A percentile compares a stretch with the other conserved stretches of the same genome.
phyloP scores from a whole-genome alignment of 64 coral and sea anemone genomes.

The Porites australiensis region DNA sequence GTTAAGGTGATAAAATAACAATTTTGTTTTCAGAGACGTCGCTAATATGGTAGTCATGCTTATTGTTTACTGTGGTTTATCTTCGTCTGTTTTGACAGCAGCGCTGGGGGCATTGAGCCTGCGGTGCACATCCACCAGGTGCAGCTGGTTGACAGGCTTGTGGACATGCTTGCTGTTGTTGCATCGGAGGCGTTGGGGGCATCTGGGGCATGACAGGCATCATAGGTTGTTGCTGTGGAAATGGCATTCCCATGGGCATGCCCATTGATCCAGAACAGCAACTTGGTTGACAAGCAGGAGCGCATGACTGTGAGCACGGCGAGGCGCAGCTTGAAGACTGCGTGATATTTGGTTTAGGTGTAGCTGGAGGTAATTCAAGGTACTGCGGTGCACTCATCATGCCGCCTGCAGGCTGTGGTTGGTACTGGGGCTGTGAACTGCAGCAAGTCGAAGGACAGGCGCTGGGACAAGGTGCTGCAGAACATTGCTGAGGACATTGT shows the following conservation, averaged over 20 bases:
- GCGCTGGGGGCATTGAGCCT: constrained; percentile 23
- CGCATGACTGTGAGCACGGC: constrained; percentile 67
- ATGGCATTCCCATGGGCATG: constrained; percentile 26
- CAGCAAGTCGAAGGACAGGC: constrained; percentile 49
- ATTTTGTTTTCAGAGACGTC: no score
- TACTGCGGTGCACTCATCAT: constrained; percentile 39
- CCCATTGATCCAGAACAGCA: constrained; percentile 64
- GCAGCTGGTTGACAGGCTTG: constrained; percentile 18
- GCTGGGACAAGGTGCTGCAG: constrained; percentile 44
- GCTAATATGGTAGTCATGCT: neutral
- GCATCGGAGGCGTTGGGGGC: constrained; percentile 15
- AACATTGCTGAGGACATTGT: constrained; percentile 76
- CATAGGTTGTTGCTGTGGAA: constrained; percentile 15
- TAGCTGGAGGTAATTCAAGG: constrained; percentile 36
- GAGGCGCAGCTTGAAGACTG: constrained; percentile 55
- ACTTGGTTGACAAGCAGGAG: constrained; percentile 47
- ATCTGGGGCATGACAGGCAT: constrained; percentile 37
- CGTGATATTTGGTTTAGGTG: constrained; percentile 30
- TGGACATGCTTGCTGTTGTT: constrained; percentile 45
- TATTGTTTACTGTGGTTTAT: neutral
- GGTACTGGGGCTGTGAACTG: constrained; percentile 17
- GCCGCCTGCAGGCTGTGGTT: neutral
- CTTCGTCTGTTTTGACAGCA: constrained; percentile 31
- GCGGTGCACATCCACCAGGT: constrained; percentile 39
- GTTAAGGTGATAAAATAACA: no score